Evolutionary conservation across 2,888 invertebrate genomes (phyloP).

Genomic region (Baccha elongata): DNA sequence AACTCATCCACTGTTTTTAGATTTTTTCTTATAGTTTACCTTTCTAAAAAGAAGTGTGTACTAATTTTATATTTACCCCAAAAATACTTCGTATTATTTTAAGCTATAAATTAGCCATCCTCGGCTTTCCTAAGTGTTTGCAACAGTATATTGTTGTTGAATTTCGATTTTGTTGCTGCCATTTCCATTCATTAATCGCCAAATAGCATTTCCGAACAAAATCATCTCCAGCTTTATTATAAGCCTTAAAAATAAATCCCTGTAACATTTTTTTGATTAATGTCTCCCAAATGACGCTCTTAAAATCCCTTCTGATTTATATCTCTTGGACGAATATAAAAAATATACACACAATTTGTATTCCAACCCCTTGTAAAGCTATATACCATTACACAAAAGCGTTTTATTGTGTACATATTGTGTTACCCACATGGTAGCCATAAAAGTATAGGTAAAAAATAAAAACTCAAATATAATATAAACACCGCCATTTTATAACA

Average conservation of each 20-base stretch:
- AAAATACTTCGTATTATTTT: too few species aligned
- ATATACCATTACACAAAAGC: neutral
- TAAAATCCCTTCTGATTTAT: conserved; percentile 56
- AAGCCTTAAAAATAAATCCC: conserved; percentile 53
- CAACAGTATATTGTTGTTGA: too few species aligned
- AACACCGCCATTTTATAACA: conserved; percentile 45
- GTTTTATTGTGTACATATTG: conserved; percentile 6
- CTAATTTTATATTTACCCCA: too few species aligned
- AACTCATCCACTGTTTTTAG: too few species aligned
- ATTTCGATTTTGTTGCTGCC: neutral
- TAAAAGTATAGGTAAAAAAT: neutral
- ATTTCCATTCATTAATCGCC: conserved; percentile 14
- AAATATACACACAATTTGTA: conserved; percentile 16
- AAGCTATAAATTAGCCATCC: too few species aligned
- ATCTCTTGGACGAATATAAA: conserved; percentile 31
- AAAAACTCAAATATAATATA: conserved; percentile 2
- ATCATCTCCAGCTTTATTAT: conserved; percentile 20
- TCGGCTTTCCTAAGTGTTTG: too few species aligned
- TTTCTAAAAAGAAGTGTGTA: too few species aligned
- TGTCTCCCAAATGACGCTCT: conserved; percentile 51
- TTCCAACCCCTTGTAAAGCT: neutral
- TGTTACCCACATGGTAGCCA: neutral
- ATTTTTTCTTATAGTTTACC: too few species aligned
- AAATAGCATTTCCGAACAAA: conserved; percentile 4
- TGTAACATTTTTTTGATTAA: conserved; percentile 54